Base-by-base conservation (phyloP, 2,797 vertebrate genomes). In the Xerus rutilus region DNA sequence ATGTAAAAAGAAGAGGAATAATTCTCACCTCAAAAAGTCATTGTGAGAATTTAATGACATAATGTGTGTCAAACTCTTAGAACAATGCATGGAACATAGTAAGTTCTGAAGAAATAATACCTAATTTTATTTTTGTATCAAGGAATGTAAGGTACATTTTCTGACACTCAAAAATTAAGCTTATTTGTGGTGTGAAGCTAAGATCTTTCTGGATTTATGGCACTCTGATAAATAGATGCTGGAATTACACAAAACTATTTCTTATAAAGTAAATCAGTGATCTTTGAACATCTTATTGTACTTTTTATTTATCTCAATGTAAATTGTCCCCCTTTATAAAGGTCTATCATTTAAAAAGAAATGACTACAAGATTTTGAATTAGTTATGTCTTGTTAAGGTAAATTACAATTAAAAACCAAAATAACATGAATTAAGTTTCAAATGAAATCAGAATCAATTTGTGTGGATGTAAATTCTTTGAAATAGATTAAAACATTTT, bases 401-500 rank as follows among this genome's bases (percentile, higher is more conserved):
- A 98, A 98, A 97, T 96, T 88, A 96, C 91, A 97, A 97, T 98
- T 98, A 97, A 97, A 98, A 98, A 97, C 89, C 94, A 97, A 64
- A 94, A 97, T 87, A 64, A 93, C 93, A 72, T 97, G 81, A 98
- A 98, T 98, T 97, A 97, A 97, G 96, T 98, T 98, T 98, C 97
- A 98, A 98, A 98, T 93, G 96, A 91, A 97, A 95, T 93, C 47
- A 0, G 88, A 95, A 97, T 69, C 91, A 97, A 88, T 92, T 94
- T 98, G 95, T 96, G 90, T 97, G 95, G 59, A 96, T 92, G 96
- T 97, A 96, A 97, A 95, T 98, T 96, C 97, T 97, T 98, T 64
- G 96, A 90, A 98, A 96, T 96, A 79, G 97, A 97, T 98, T 97
- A 95, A 97, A 97, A 98, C 97, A 91, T 97, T 92, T 97, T 97